phyloP scores from a whole-genome alignment of 2,797 vertebrate species.

The Sternotherus odoratus region DNA sequence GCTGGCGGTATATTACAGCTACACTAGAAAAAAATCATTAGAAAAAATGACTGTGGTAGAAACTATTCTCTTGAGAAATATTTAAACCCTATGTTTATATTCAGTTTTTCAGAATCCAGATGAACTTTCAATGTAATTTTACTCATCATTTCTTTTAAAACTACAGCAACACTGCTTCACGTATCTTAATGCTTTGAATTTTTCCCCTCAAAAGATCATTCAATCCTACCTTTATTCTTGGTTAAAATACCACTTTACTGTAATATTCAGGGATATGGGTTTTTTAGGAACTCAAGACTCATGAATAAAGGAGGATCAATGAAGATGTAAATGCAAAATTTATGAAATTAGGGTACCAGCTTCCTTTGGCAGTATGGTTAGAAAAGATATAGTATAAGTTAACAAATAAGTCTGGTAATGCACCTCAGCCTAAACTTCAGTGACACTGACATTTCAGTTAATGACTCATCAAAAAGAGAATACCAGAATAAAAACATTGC shows the following conservation, averaged over 20 bases:
- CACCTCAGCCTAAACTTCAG: neutral
- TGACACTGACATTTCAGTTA: neutral
- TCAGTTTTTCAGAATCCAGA: neutral
- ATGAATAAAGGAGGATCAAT: neutral
- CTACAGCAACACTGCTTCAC: neutral
- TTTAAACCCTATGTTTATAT: neutral
- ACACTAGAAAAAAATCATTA: neutral
- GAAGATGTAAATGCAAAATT: neutral
- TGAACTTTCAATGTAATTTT: neutral
- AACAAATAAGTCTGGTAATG: neutral
- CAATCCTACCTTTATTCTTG: neutral
- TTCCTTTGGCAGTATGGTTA: neutral
- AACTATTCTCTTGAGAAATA: neutral
- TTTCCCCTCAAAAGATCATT: neutral
- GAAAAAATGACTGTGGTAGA: neutral
- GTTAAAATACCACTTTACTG: neutral
- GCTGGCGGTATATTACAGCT: neutral
- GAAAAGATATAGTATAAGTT: neutral
- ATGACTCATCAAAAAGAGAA: neutral
- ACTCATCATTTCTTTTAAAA: neutral
- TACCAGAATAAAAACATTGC: neutral
- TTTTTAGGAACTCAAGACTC: neutral
- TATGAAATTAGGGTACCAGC: neutral
- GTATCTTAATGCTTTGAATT: neutral
- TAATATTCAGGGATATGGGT: neutral